Conservation (phyloP, 2,888 invertebrate genomes). For the Suillia variegata region DNA sequence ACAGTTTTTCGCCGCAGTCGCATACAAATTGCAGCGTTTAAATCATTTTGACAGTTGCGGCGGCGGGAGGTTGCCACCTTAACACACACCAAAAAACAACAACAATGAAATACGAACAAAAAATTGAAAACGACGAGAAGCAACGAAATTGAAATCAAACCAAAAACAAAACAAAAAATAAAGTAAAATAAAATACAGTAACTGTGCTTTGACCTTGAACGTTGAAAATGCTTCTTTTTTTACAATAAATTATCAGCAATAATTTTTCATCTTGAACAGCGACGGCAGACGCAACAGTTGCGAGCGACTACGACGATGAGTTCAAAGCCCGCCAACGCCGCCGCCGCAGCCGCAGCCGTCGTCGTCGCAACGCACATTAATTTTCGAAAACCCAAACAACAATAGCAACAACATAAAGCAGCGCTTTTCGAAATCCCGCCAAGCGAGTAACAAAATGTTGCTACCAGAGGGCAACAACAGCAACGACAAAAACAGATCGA, state of each 20-base stretch:
- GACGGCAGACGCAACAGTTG: slow-evolving; percentile 43
- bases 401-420: neutral
- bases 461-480: slow-evolving; percentile 9
- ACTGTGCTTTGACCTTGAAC: slow-evolving; percentile 44
- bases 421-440: neutral
- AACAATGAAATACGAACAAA: slow-evolving; percentile 17
- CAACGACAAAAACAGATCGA: slow-evolving; percentile 42
- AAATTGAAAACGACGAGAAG: neutral
- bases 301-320: no score
- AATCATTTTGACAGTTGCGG: neutral
- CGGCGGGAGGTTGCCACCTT: neutral
- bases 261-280: slow-evolving; percentile 58
- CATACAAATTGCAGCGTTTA: neutral
- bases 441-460: neutral
- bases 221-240: slow-evolving; percentile 11
- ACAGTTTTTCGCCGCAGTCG: neutral
- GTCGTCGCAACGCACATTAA: slow-evolving; percentile 46
- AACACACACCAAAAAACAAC: neutral
- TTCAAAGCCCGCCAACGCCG: slow-evolving; percentile 28
- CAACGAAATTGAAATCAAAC: no score
- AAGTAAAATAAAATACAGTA: no score
- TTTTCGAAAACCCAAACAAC: slow-evolving; percentile 40
- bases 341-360: neutral
- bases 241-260: slow-evolving; percentile 59
- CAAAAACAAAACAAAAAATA: slow-evolving; percentile 12